These are phyloP conservation scores for Plutella xylostella DNA, from an alignment of 2,888 invertebrate genomes.

Conservation along the genomic window DNA sequence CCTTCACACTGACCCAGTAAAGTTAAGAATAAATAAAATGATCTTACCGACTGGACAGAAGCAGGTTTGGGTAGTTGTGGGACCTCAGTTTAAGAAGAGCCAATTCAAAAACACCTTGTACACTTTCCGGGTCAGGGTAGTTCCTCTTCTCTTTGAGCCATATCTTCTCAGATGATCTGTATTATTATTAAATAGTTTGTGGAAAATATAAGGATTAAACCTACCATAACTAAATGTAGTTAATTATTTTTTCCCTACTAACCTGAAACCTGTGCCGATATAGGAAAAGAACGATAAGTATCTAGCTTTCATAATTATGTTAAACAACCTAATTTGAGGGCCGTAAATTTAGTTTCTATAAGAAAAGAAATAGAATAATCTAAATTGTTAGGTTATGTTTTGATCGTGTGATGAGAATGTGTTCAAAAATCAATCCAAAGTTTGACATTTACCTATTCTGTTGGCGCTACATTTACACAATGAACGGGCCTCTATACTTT, in stretches of 20 bases:
- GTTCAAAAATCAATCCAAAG: too few species aligned
- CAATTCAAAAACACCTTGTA: constrained; percentile 81
- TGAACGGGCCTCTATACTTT: too few species aligned
- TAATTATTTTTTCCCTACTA: constrained; percentile 14
- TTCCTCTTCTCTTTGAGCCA: constrained; percentile 50
- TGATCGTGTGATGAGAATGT: too few species aligned
- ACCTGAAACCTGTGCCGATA: constrained; percentile 84
- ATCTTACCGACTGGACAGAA: constrained; percentile 78
- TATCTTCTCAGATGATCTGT: constrained; percentile 79
- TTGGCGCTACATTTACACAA: too few species aligned
- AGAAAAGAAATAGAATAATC: too few species aligned
- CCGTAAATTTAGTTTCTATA: too few species aligned
- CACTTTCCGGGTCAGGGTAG: constrained; percentile 70
- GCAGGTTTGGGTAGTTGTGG: constrained; percentile 65
- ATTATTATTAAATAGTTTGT: constrained; percentile 19
- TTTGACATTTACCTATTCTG: too few species aligned
- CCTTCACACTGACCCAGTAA: background rate
- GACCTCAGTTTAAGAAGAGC: constrained; percentile 69
- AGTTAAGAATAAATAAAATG: background rate
- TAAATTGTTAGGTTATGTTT: constrained; percentile 1
- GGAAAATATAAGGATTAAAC: too few species aligned
- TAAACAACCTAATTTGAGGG: too few species aligned
- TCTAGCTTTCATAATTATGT: constrained; percentile 67
- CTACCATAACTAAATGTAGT: background rate
- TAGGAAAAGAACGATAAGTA: constrained; percentile 83